These are phyloP conservation scores for Scaptomyza graminum DNA, from an alignment of 1,140 invertebrate genomes.

Conservation along the genomic window DNA sequence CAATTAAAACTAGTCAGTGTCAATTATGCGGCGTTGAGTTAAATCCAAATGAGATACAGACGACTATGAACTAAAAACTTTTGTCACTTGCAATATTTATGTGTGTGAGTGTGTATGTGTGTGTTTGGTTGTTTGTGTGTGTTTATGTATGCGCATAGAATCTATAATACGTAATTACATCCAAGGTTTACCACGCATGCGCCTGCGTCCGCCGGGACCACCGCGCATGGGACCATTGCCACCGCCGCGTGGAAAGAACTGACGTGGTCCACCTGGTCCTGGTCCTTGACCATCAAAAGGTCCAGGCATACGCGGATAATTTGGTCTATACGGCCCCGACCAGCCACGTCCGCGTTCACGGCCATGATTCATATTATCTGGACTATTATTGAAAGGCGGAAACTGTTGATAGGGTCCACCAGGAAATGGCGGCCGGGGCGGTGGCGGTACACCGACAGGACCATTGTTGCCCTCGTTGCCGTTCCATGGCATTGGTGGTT, in stretches of 20 bases:
- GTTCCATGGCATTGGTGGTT: slow-evolving; percentile 56
- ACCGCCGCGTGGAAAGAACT: slow-evolving; percentile 59
- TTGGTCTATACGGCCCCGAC: slow-evolving; percentile 68
- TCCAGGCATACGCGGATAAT: slow-evolving; percentile 64
- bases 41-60: slow-evolving; percentile 66
- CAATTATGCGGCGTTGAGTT: slow-evolving; percentile 26
- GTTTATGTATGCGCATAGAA: slow-evolving; percentile 41
- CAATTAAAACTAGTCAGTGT: slow-evolving; percentile 32
- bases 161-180: slow-evolving; percentile 74
- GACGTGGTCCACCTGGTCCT: slow-evolving; percentile 40
- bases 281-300: slow-evolving; percentile 58
- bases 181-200: slow-evolving; percentile 81
- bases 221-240: slow-evolving; percentile 54
- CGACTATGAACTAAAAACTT: slow-evolving; percentile 57
- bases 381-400: slow-evolving; percentile 58
- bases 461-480: slow-evolving; percentile 46
- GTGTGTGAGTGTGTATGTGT: slow-evolving; percentile 6
- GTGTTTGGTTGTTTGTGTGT: slow-evolving; percentile 11
- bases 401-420: slow-evolving; percentile 56
- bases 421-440: slow-evolving; percentile 60
- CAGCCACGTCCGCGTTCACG: slow-evolving; percentile 64
- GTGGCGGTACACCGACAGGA: slow-evolving; percentile 53
- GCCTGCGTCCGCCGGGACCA: slow-evolving; percentile 49
- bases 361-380: slow-evolving; percentile 62
- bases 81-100: slow-evolving; percentile 20